phyloP scores from a whole-genome alignment of 1,140 invertebrate species.

The Bathynomus jamesi region DNA sequence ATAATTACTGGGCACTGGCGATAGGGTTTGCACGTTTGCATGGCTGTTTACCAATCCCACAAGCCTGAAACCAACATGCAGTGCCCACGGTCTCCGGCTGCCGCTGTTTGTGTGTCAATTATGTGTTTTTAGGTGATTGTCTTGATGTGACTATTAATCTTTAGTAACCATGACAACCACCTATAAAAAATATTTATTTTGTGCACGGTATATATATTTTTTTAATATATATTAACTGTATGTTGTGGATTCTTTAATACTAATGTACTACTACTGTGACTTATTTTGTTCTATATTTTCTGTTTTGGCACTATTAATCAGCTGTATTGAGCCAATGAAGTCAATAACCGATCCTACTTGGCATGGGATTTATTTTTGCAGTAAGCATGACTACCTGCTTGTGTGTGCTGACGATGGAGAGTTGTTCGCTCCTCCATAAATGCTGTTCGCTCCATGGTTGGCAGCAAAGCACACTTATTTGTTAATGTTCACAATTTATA shows the following conservation, averaged over 20 bases:
- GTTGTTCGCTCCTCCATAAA: too few relatives aligned
- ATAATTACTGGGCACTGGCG: too few relatives aligned
- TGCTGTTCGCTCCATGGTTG: conserved; percentile 28
- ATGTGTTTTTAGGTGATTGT: conserved; percentile 15
- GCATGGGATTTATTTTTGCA: too few relatives aligned
- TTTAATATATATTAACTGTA: neutral
- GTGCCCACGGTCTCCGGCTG: conserved; percentile 35
- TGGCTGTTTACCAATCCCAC: conserved; percentile 22
- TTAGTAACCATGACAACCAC: neutral
- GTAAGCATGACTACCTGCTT: too few relatives aligned
- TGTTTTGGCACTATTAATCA: too few relatives aligned
- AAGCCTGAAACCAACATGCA: conserved; percentile 33
- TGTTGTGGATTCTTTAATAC: too few relatives aligned
- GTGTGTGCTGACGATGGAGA: too few relatives aligned
- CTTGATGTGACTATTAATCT: conserved; percentile 14
- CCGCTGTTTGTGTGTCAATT: conserved; percentile 27
- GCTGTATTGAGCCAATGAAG: too few relatives aligned
- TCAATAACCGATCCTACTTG: too few relatives aligned
- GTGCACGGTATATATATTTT: neutral
- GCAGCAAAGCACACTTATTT: conserved; percentile 33
- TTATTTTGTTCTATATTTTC: too few relatives aligned
- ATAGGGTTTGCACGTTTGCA: conserved; percentile 26
- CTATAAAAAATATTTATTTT: neutral
- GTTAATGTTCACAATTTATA: neutral
- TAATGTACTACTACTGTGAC: too few relatives aligned